phyloP scores from a whole-genome alignment of 2,888 invertebrate genomes.

The Megamerina dolium region DNA sequence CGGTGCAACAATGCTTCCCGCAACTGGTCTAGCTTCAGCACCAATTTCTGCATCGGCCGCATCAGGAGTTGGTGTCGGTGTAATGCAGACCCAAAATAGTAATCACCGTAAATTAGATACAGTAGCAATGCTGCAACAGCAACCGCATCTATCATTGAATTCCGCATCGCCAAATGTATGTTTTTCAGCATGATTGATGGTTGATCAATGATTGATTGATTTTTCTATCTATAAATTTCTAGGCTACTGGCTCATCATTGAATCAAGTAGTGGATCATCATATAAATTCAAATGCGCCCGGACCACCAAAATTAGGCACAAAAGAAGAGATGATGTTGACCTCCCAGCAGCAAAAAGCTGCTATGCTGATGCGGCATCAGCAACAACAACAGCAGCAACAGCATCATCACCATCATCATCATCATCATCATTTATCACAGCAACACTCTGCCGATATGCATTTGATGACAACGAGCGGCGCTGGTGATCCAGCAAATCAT shows the following conservation, averaged over 20 bases:
- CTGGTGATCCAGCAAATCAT: constrained; percentile 38
- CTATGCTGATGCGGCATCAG: constrained; percentile 27
- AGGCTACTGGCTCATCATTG: no score
- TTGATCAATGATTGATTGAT: no score
- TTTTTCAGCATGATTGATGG: no score
- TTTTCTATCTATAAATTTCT: no score
- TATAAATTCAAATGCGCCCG: constrained; percentile 48
- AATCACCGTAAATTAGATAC: constrained; percentile 28
- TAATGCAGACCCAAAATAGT: constrained; percentile 27
- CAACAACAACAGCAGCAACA: constrained; percentile 18
- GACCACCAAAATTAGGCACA: constrained; percentile 51
- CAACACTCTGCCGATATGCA: constrained; percentile 3
- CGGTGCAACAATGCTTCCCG: constrained; percentile 39
- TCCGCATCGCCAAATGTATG: constrained; percentile 26
- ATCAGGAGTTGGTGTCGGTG: constrained; percentile 20
- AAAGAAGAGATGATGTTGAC: constrained; percentile 37
- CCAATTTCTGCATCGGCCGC: constrained; percentile 21
- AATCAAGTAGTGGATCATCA: constrained; percentile 43
- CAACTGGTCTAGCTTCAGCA: constrained; percentile 36
- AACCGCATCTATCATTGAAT: constrained; percentile 26
- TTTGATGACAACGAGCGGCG: constrained; percentile 5
- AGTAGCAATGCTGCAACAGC: constrained; percentile 24
- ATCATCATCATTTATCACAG: constrained; percentile 15
- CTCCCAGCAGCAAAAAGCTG: constrained; percentile 45
- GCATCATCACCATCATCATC: constrained; percentile 19